These are phyloP conservation scores for Halcyon senegalensis DNA, from an alignment of 2,113 vertebrate genomes.

Conservation along the genomic window DNA sequence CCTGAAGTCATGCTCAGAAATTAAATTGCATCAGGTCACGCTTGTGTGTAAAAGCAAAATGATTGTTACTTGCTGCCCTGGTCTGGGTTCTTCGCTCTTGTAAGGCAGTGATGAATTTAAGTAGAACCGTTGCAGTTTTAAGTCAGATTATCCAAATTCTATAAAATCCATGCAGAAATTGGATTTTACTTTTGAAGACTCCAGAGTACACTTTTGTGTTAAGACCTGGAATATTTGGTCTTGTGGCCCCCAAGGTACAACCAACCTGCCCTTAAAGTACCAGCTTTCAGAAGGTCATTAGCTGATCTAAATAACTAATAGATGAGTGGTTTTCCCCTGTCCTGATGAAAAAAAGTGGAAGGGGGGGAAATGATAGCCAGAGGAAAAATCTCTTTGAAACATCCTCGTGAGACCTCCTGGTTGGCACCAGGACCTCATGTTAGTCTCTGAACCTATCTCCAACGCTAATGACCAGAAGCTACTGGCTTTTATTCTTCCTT, in stretches of 20 bases:
- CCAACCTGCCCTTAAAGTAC: background rate
- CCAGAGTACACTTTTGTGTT: background rate
- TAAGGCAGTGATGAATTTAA: background rate
- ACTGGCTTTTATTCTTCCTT: background rate
- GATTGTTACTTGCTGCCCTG: rapidly evolving
- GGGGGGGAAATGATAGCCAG: background rate
- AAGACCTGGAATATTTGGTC: background rate
- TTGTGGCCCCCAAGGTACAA: background rate
- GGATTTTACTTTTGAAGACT: constrained; percentile 34
- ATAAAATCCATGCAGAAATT: background rate
- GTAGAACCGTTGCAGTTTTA: background rate
- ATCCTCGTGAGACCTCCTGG: background rate
- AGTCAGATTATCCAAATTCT: background rate
- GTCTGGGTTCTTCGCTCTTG: background rate
- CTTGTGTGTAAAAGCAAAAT: background rate
- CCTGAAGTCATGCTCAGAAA: background rate
- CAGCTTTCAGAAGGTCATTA: background rate
- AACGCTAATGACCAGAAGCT: background rate
- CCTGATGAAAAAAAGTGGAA: background rate
- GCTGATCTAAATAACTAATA: background rate
- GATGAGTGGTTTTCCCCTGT: background rate
- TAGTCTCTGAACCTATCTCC: background rate
- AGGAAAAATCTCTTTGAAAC: background rate
- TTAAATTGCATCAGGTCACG: background rate
- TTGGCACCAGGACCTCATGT: background rate